Evolutionary conservation across 1,140 invertebrate genomes (phyloP).

Genomic region (Protaetia brevitarsis): DNA sequence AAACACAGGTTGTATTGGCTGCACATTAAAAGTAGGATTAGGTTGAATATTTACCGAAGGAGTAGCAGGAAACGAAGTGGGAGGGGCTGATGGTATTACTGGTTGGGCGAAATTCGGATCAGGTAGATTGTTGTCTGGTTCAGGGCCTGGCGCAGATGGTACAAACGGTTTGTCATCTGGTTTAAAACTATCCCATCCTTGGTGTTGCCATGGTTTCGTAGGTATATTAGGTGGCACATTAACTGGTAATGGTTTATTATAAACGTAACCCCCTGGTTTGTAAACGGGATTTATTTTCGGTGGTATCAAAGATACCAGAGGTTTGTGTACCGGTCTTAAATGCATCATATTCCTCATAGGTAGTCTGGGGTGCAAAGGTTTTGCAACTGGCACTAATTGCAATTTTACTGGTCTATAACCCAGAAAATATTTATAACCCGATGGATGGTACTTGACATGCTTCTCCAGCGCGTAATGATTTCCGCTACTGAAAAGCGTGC

Average conservation of each 20-base stretch:
- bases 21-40: not conserved
- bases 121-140: not conserved
- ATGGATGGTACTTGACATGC: constrained; percentile 35
- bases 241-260: constrained; percentile 15
- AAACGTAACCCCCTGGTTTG: not conserved
- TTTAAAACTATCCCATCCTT: constrained; percentile 17
- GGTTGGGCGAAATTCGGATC: not conserved
- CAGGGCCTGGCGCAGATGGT: not conserved
- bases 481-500: constrained; percentile 36
- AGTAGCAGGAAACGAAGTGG: not conserved
- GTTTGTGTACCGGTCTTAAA: not conserved
- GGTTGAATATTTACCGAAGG: not conserved
- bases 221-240: constrained; percentile 9
- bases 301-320: not conserved
- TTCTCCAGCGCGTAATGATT: constrained; percentile 36
- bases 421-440: constrained; percentile 36
- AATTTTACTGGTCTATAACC: constrained; percentile 37
- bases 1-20: not conserved
- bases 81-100: not conserved
- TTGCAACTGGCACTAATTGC: constrained; percentile 34
- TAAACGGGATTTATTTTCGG: constrained; percentile 16
- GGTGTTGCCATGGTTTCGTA: not conserved
- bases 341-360: not conserved
- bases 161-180: not conserved
- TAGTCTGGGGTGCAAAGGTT: constrained; percentile 25